Evolutionary conservation across 2,888 invertebrate species (phyloP).

Genomic region (Dorcus parallelipipedus): DNA sequence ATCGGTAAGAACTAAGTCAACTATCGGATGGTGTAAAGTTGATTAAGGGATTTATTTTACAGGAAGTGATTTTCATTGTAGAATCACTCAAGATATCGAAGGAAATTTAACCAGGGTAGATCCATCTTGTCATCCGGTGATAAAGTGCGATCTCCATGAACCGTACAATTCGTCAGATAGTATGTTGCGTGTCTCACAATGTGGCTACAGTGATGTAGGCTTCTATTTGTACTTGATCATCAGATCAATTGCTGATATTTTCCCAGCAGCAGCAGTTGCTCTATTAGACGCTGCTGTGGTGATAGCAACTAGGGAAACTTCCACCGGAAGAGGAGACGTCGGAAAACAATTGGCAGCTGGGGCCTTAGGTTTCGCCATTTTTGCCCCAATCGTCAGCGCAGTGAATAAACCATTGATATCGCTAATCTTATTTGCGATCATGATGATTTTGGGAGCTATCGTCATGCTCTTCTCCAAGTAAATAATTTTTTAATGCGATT

Average conservation of each 20-base stretch:
- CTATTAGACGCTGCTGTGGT: conserved; percentile 72
- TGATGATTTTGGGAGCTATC: conserved; percentile 62
- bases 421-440: conserved; percentile 51
- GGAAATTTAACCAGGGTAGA: conserved; percentile 38
- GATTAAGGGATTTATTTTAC: conserved; percentile 19
- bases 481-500: conserved; percentile 30
- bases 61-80: conserved; percentile 57
- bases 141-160: conserved; percentile 68
- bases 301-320: conserved; percentile 79
- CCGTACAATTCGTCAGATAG: conserved; percentile 66
- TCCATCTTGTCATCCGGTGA: conserved; percentile 59
- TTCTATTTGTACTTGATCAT: conserved; percentile 70
- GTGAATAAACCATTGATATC: conserved; percentile 52
- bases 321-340: conserved; percentile 74
- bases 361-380: conserved; percentile 67
- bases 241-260: conserved; percentile 70
- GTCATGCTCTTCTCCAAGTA: conserved; percentile 58
- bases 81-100: conserved; percentile 55
- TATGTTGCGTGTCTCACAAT: conserved; percentile 66
- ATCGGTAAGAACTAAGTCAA: conserved; percentile 46
- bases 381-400: conserved; percentile 58
- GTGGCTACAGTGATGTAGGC: conserved; percentile 66
- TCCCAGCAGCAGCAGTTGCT: conserved; percentile 69
- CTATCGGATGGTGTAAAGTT: too few species aligned
- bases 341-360: conserved; percentile 76